Evolutionary conservation across 2,113 vertebrate species (phyloP).

Genomic region (Hylia prasina): DNA sequence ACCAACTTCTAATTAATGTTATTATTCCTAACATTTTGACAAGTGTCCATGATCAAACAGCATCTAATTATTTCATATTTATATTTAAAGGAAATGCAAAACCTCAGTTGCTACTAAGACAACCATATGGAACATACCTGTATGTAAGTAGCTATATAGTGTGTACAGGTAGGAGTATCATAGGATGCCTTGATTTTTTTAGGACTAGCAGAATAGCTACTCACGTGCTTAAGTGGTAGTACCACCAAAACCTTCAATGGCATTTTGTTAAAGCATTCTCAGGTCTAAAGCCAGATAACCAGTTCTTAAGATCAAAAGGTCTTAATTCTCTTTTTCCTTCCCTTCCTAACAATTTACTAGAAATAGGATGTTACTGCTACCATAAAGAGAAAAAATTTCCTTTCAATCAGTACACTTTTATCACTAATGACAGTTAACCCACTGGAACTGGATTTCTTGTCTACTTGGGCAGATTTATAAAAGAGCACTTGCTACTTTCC

Average conservation of each 20-base stretch:
- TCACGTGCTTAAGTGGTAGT: background rate
- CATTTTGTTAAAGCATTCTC: background rate
- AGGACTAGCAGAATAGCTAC: background rate
- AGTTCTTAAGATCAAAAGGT: background rate
- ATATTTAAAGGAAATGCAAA: background rate
- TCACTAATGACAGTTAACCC: background rate
- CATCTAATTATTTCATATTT: background rate
- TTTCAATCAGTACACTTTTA: slow-evolving; percentile 14
- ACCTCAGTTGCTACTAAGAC: background rate
- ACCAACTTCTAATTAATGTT: background rate
- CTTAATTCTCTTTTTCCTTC: background rate
- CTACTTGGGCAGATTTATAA: background rate
- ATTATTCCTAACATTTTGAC: background rate
- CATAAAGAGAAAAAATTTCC: background rate
- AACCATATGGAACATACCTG: background rate
- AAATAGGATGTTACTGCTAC: background rate
- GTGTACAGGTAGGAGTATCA: background rate
- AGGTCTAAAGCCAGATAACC: background rate
- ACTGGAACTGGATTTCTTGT: background rate
- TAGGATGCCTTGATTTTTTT: background rate
- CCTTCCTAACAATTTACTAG: background rate
- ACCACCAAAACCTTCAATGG: background rate
- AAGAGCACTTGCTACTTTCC: background rate
- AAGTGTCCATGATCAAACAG: background rate
- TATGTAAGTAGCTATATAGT: background rate